These are phyloP conservation scores for Eueides isabella DNA, from an alignment of 1,140 invertebrate genomes.

Conservation along the genomic window DNA sequence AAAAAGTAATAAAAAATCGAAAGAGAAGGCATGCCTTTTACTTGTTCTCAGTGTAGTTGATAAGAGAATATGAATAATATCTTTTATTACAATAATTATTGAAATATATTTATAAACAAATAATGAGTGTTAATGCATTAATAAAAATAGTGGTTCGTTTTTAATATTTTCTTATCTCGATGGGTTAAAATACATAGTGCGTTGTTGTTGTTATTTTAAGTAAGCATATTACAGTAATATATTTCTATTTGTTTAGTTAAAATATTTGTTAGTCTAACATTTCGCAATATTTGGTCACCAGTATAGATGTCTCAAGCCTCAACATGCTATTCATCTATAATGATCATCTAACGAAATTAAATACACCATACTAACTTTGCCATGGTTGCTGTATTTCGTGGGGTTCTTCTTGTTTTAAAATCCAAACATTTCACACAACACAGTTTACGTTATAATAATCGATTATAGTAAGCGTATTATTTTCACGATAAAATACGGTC, in stretches of 20 bases:
- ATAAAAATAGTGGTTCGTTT: background rate
- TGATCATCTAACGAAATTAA: constrained; percentile 30
- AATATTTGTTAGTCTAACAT: background rate
- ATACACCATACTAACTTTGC: constrained; percentile 60
- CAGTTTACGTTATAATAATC: constrained; percentile 37
- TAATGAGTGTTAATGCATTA: background rate
- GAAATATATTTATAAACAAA: constrained; percentile 7
- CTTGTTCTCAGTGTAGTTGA: background rate
- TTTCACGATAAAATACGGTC: constrained; percentile 39
- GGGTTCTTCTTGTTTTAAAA: constrained; percentile 5
- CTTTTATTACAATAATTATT: background rate
- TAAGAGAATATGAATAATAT: background rate
- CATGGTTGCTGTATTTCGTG: constrained; percentile 48
- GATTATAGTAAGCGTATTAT: constrained; percentile 49
- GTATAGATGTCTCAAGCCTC: constrained; percentile 18
- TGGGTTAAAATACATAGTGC: background rate
- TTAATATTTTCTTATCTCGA: background rate
- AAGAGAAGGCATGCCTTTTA: background rate
- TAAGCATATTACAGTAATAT: background rate
- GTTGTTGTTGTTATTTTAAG: background rate
- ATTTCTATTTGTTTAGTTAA: background rate
- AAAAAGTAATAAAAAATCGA: background rate
- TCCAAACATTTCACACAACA: constrained; percentile 44
- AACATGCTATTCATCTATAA: constrained; percentile 21
- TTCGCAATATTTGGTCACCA: constrained; percentile 20